Base-by-base conservation (phyloP, 1,140 invertebrate genomes). In the Solenopsis fugax region DNA sequence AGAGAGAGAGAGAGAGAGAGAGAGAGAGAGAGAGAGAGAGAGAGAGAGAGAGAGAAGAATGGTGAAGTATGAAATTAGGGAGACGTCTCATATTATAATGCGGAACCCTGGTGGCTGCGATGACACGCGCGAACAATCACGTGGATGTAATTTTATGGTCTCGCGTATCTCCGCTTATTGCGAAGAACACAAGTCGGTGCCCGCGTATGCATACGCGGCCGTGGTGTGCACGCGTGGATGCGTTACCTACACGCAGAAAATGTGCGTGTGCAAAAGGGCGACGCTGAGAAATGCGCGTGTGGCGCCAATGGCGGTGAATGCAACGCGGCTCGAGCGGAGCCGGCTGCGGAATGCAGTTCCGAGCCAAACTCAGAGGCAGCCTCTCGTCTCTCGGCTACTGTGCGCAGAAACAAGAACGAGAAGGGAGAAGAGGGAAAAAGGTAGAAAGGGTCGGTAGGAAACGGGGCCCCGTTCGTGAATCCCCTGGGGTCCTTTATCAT, bases 291-390 rank as follows among this genome's bases (percentile, higher is more conserved):
- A 89, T 89, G 87, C 71, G 82, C 62, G 87, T 88, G 84, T 90
- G 89, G 89, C 89, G 89, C 89, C 89, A 88, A 87, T 87, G 86
- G 69, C 69, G 78, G 80, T 75, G 80, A 84, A 62, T 41, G 64
- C 64, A 87, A 54, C 77, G 85, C 77, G 73, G 58, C 52, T 75
- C 24, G 80, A 84, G 85, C 48, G 45, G 82, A 88, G 84, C 71
- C 69, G 67, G 73, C 81, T 82, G 52, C 87, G 89, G 89, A 90
- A 90, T 90, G 89, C 88, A 87, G 85, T 88, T 65, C 76, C 87
- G 84, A 88, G 88, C 88, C 88, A 89, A 88, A 88, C 86, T 88
- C 86, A 77, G 78, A 69, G 85, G 67, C 58, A 72, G 41, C 48
- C 37, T 84, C 77, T 84, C 77, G 75, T 80, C 48, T 69, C 75